These are phyloP conservation scores for Mechanitis messenoides DNA, from an alignment of 2,888 invertebrate species.

Conservation along the genomic window DNA sequence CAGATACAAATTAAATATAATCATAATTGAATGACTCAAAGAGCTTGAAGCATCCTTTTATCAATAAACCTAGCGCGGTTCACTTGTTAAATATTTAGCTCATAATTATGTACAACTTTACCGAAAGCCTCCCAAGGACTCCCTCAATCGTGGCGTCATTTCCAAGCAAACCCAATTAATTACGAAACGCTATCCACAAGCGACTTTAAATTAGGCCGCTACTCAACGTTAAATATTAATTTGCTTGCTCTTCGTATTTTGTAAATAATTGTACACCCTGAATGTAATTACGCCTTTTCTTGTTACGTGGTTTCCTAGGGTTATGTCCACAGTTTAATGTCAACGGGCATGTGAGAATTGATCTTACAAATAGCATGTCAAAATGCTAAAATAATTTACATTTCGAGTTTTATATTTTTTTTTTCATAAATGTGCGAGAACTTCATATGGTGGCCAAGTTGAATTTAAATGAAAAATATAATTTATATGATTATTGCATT, in stretches of 20 bases:
- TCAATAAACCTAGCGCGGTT: constrained; percentile 2
- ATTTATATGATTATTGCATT: no score
- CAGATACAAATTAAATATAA: neutral
- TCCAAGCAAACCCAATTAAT: constrained; percentile 29
- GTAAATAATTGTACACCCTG: constrained; percentile 18
- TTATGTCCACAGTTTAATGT: neutral
- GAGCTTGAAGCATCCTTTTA: constrained; percentile 1
- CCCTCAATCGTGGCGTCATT: constrained; percentile 21
- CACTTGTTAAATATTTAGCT: constrained; percentile 10
- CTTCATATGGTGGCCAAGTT: no score
- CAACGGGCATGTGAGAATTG: no score
- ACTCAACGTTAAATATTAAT: constrained; percentile 25
- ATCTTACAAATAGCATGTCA: no score
- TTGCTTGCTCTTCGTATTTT: constrained; percentile 15
- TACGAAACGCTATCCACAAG: constrained; percentile 19
- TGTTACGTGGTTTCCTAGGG: constrained; percentile 7
- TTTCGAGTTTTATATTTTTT: no score
- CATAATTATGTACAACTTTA: constrained; percentile 14
- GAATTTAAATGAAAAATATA: no score
- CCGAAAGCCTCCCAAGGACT: constrained; percentile 19
- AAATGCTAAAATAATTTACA: no score
- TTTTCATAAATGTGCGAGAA: no score
- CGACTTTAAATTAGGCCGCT: constrained; percentile 24
- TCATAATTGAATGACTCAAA: neutral
- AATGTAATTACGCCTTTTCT: constrained; percentile 5